Conservation (phyloP, 1,140 invertebrate genomes). For the Meloidogyne floridensis region DNA sequence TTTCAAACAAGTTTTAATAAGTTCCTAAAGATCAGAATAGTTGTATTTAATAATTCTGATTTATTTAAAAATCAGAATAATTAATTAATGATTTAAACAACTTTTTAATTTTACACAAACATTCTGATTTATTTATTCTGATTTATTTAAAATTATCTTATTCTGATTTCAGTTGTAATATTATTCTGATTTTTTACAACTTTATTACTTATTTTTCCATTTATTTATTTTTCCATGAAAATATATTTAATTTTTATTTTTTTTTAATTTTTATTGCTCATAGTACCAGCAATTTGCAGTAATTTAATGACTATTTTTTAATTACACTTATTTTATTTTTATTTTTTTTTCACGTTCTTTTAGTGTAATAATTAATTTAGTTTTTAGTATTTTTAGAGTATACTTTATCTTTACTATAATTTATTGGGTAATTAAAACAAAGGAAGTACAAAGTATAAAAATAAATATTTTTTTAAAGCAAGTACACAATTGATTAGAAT, state of each 20-base stretch:
- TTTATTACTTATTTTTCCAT: too few species aligned
- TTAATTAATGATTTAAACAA: too few species aligned
- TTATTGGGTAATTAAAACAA: not conserved
- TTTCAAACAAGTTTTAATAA: too few species aligned
- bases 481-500: not conserved
- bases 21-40: too few species aligned
- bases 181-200: too few species aligned
- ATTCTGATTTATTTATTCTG: too few species aligned
- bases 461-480: not conserved
- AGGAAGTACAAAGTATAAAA: not conserved
- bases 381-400: not conserved
- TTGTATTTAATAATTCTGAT: too few species aligned
- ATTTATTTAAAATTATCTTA: too few species aligned
- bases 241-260: not conserved
- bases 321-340: not conserved
- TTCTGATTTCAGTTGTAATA: too few species aligned
- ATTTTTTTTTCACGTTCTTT: not conserved
- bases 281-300: not conserved
- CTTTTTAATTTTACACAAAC: too few species aligned
- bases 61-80: too few species aligned
- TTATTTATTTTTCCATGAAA: too few species aligned
- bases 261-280: not conserved
- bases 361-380: constrained; percentile 2
- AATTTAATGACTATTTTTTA: not conserved
- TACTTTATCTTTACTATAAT: not conserved